These are phyloP conservation scores for Troides helena DNA, from an alignment of 2,888 invertebrate genomes.

Conservation along the genomic window DNA sequence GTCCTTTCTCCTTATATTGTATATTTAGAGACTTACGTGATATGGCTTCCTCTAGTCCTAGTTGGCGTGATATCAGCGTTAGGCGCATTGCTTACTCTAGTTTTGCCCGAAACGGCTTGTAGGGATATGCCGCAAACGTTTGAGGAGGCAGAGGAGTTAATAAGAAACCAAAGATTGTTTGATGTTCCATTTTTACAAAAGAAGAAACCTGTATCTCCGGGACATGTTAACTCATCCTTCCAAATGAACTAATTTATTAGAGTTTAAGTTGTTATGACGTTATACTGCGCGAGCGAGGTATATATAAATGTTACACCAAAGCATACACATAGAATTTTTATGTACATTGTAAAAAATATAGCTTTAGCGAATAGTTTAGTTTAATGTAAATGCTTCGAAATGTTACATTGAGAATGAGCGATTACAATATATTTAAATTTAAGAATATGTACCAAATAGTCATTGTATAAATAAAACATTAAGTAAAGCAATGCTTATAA, in stretches of 20 bases:
- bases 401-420: background rate
- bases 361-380: conserved; percentile 17
- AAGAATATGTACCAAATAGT: conserved; percentile 9
- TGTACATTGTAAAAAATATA: background rate
- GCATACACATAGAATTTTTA: background rate
- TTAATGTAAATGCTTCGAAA: background rate
- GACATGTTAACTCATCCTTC: conserved; percentile 36
- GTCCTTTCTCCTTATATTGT: conserved; percentile 64
- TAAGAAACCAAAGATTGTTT: conserved; percentile 47
- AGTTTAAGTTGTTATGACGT: background rate
- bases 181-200: conserved; percentile 51
- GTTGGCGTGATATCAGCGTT: conserved; percentile 44
- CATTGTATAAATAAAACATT: conserved; percentile 4
- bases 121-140: conserved; percentile 66
- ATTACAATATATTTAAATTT: background rate
- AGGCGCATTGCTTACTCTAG: conserved; percentile 45
- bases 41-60: conserved; percentile 58
- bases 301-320: conserved; percentile 2
- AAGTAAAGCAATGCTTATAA: background rate
- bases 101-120: conserved; percentile 60
- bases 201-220: conserved; percentile 23
- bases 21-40: conserved; percentile 48
- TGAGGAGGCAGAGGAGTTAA: conserved; percentile 57
- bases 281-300: conserved; percentile 12
- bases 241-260: conserved; percentile 32